These are phyloP conservation scores for Thymallus thymallus DNA, from an alignment of 2,113 vertebrate genomes.

Conservation along the genomic window DNA sequence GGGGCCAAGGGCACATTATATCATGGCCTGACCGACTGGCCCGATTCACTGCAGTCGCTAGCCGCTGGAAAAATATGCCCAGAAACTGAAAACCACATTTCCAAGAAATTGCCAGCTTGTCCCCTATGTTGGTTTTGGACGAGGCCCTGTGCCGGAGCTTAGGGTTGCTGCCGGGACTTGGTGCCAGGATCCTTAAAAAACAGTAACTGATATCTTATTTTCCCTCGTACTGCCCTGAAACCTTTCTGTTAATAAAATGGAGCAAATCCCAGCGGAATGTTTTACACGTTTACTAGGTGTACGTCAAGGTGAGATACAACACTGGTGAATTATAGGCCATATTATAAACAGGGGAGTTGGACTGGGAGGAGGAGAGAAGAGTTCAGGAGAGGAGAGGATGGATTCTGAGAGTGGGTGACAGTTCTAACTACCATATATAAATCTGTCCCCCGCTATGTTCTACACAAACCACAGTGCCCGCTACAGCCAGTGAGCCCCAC, in stretches of 20 bases:
- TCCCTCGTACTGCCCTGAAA: constrained; percentile 55
- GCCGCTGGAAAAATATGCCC: constrained; percentile 68
- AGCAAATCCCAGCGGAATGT: constrained; percentile 72
- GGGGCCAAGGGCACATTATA: constrained; percentile 63
- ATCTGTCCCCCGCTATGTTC: constrained; percentile 45
- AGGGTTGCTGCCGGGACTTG: constrained; percentile 49
- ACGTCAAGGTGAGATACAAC: constrained; percentile 78
- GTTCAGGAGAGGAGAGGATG: background rate
- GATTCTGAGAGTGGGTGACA: too few relatives aligned
- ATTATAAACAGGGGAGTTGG: constrained; percentile 67
- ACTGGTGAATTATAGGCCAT: constrained; percentile 71
- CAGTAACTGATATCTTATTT: constrained; percentile 73
- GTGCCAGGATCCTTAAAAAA: constrained; percentile 75
- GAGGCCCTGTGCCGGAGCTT: constrained; percentile 49
- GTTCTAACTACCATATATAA: constrained; percentile 59
- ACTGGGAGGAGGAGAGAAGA: constrained; percentile 14
- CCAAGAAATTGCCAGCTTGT: constrained; percentile 70
- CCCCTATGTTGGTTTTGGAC: constrained; percentile 78
- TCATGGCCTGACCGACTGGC: constrained; percentile 54
- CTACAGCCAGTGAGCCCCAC: constrained; percentile 66
- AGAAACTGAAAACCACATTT: constrained; percentile 73
- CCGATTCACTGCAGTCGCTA: constrained; percentile 13
- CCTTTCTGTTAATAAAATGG: constrained; percentile 73
- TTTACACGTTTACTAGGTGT: constrained; percentile 78
- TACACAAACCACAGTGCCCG: constrained; percentile 68